Evolutionary conservation across 53 echinoderm and acorn worm genomes (phyloP), one percentile per base, ranked within the genome.

Genomic region (Hippasteria phrygiana): DNA sequence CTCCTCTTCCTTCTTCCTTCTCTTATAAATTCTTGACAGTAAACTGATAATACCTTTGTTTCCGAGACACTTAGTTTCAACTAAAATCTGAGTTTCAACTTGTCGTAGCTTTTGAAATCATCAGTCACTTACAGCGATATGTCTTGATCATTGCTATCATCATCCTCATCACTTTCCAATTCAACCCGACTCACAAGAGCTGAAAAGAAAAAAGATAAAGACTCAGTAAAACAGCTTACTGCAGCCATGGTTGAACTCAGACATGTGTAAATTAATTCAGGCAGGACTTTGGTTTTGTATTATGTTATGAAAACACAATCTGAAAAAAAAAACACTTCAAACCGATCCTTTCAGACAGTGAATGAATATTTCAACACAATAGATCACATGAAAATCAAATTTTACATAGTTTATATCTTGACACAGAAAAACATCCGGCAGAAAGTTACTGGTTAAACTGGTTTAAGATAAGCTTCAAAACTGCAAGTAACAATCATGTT

Each of bases 131-230:
- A 90, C 91, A 31, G 42, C 12, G 85, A 64, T 43, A 53, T 29
- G 31, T 85, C 87, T 27, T 73, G 85, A 11, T 89, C 92, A 29
- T 59, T 73, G 36, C 88, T 80, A 17, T 92, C 94, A 55, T 87
- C 88, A 47, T 93, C 92, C 8, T 93, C 90, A 38, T 90, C 93
- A 78, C 83, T 84, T 13, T 93, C 87, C 43, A 96, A 55, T 46
- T 94, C 88, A 59, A 96, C 96, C 78, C 77, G 69, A 77, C 70
- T 83, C 28, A 93, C 81, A 34, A 92, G 85, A 83, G 73, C 96
- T 96, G 34, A 16, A 87, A 74, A 77, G 24, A 66, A 78, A 80
- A n/a, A n/a, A 50, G 18, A 55, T 22, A 78, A 78, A 59, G 22
- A 76, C 7, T 42, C 40, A 14, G 2, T 18, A 75, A 31, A 51